These are phyloP conservation scores for Fratercula arctica DNA, from an alignment of 2,797 vertebrate species.

Conservation along the genomic window DNA sequence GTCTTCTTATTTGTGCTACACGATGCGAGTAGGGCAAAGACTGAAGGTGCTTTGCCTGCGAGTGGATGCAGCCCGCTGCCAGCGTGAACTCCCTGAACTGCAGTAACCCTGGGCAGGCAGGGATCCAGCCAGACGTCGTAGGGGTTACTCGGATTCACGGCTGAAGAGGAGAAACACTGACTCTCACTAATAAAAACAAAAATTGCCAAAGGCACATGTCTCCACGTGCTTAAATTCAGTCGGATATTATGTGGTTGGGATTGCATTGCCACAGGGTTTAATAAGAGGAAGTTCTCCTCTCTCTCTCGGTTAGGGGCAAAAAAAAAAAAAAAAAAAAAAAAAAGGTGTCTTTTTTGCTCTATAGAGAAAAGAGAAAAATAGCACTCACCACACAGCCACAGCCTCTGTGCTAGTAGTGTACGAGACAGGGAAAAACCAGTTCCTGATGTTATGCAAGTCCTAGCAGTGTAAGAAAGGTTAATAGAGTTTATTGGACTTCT, in stretches of 20 bases:
- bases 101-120: slow-evolving; percentile 66
- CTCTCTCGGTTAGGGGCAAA: neutral
- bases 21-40: neutral
- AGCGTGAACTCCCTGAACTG: slow-evolving; percentile 33
- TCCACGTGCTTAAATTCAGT: neutral
- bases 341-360: neutral
- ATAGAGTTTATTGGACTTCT: neutral
- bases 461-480: slow-evolving; percentile 9
- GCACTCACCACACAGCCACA: neutral
- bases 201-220: slow-evolving; percentile 46
- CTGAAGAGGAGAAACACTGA: slow-evolving; percentile 52
- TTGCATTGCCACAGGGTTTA: neutral
- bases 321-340: neutral
- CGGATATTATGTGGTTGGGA: neutral
- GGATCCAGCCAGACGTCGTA: slow-evolving; percentile 67
- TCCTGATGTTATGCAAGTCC: neutral
- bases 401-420: neutral
- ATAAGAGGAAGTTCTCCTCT: slow-evolving; percentile 47
- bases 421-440: neutral
- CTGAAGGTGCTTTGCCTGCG: neutral
- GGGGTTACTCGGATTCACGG: slow-evolving; percentile 72
- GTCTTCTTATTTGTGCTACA: neutral
- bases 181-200: slow-evolving; percentile 33
- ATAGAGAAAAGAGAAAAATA: neutral
- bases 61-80: neutral